Base-by-base conservation (phyloP, 2,888 invertebrate species). In the Bellardia pandia region DNA sequence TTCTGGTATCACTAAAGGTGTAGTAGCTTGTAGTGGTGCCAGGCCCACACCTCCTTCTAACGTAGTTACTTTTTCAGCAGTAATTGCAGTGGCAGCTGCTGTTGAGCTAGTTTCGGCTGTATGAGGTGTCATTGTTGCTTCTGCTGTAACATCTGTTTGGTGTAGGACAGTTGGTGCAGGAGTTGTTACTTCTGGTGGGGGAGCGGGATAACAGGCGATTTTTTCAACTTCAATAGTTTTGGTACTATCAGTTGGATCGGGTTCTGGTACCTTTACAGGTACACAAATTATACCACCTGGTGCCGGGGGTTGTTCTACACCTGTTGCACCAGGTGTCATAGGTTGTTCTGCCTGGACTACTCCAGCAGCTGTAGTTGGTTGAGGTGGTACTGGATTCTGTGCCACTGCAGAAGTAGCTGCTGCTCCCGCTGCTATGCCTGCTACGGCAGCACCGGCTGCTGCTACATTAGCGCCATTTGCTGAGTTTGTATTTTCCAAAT, bases 181-280 rank as follows among this genome's bases (percentile, higher is more conserved):
- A 0, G 84, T 79, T 7, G 87, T 45, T 56, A 85, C 56, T 78
- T 92, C 91, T 81, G 91, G 89, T 3, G 92, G 91, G 16, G 92
- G 92, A 7, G 92, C 92, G 40, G 92, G 92, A 88, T 93, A 93
- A 88, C 93, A 93, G 23, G 91, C 92, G 56, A 93, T 88, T 86
- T 92, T 91, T 62, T 93, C 91, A 3, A 93, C 91, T 83, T 92
- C 91, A 56, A 91, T 92, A 0, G 92, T 91, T 86, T 93, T 93
- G 11, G 90, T 91, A 75, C 91, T 83, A 87, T 93, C 93, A 33
- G 89, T 90, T 0, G 93, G 93, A 91, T 93, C 93, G 8, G 93
- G 92, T 40, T 92, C 91, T 14, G 92, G 91, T 33, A 92, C 91
- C 72, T 90, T 90, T n/a, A 92, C 90, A 3, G 93, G 93, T 48